A percentile compares a stretch with the other conserved stretches of the same genome.
These are phyloP conservation scores for Sogatella furcifera DNA, from an alignment of 1,140 invertebrate genomes.

Conservation along the genomic window DNA sequence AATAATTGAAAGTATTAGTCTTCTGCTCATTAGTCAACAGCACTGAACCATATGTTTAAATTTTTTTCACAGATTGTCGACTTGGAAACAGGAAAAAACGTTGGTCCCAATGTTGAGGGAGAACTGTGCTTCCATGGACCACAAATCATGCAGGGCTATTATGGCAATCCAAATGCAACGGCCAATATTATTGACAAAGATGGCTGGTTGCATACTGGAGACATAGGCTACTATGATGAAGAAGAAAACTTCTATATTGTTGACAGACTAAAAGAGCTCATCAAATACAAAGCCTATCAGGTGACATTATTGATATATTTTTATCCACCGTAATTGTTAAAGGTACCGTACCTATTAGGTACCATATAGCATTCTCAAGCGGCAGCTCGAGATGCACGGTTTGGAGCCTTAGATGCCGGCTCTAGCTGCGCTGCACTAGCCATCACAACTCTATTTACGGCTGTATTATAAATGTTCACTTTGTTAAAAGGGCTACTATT, in stretches of 20 bases:
- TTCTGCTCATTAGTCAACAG: too few relatives aligned
- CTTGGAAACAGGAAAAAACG: constrained; percentile 43
- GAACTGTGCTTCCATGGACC: constrained; percentile 58
- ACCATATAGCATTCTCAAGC: too few relatives aligned
- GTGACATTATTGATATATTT: constrained; percentile 32
- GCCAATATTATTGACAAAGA: constrained; percentile 50
- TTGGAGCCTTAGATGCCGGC: too few relatives aligned
- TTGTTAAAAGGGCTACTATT: too few relatives aligned
- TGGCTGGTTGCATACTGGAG: constrained; percentile 72
- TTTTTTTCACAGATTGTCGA: constrained; percentile 40
- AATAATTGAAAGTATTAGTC: too few relatives aligned
- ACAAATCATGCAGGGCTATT: constrained; percentile 52
- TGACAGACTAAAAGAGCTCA: constrained; percentile 67
- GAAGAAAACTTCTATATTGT: constrained; percentile 59
- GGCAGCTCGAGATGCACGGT: too few relatives aligned
- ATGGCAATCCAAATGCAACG: constrained; percentile 49
- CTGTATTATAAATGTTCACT: too few relatives aligned
- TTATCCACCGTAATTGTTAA: neutral
- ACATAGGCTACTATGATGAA: constrained; percentile 62
- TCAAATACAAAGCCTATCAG: constrained; percentile 71
- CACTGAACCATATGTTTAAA: neutral
- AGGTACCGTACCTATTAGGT: too few relatives aligned
- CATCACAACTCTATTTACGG: too few relatives aligned
- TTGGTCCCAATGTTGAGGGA: constrained; percentile 48
- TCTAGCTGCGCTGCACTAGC: too few relatives aligned